Evolutionary conservation across 2,113 vertebrate genomes (phyloP).

Genomic region (Percina caprodes): DNA sequence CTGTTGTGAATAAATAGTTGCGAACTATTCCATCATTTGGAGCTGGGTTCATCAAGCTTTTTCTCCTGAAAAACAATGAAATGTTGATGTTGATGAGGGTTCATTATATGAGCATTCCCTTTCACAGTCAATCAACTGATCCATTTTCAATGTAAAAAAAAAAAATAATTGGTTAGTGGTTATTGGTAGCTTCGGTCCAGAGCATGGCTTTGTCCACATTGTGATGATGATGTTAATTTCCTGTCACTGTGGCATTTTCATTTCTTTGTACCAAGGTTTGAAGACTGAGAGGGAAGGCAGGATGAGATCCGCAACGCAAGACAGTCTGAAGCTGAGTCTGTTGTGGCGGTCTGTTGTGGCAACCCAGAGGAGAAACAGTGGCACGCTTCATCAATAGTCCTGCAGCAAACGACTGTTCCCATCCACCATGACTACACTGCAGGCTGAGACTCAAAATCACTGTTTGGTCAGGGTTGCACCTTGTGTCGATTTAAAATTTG

Average conservation of each 20-base stretch:
- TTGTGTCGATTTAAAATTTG: constrained; percentile 14
- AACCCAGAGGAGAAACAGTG: constrained; percentile 69
- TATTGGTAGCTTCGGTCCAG: no score
- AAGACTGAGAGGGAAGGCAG: not conserved
- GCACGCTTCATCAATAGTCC: constrained; percentile 31
- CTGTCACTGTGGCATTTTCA: constrained; percentile 15
- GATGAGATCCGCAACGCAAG: constrained; percentile 22
- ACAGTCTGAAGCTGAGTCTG: constrained; percentile 55
- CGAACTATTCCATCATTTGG: no score
- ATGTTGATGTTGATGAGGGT: no score
- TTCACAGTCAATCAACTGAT: no score
- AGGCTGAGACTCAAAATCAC: constrained; percentile 22
- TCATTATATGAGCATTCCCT: no score
- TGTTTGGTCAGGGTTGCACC: not conserved
- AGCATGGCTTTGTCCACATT: not conserved
- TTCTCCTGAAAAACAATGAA: no score
- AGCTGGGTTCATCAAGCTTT: no score
- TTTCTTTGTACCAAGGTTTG: constrained; percentile 4
- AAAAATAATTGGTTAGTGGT: no score
- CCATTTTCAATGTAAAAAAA: no score
- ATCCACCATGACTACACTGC: not conserved
- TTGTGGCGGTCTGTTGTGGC: constrained; percentile 76
- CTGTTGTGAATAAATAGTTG: no score
- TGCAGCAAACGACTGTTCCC: constrained; percentile 11
- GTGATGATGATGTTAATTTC: not conserved